Evolutionary conservation across 2,888 invertebrate species (phyloP), one percentile per base, ranked within the genome.

Genomic region (Amorpha juglandis): DNA sequence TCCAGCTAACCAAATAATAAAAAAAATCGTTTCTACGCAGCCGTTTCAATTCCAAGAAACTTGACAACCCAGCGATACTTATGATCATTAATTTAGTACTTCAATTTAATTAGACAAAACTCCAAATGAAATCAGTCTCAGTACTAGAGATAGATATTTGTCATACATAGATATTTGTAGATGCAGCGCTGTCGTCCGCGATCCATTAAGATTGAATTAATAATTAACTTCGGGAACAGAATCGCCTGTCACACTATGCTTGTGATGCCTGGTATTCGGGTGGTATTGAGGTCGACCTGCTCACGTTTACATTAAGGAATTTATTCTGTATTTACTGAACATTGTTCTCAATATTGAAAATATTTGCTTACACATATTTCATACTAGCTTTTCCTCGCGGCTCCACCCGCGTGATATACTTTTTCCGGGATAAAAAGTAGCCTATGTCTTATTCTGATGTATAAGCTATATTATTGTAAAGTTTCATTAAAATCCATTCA

Each of bases 211-310:
- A 55, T 35, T 8, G 38, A 6, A 55, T 55, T 55, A 38, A 55
- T 55, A 35, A 38, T 55, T 38, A 38, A 55, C 11, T 16, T 48
- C 16, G 7, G 7, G 53, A 53, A 53, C n/a, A 53, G 53, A 53
- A 53, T n/a, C n/a, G 42, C 6, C 33, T 48, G 6, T 9, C 55
- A 35, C 8, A 55, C 35, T 55, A 27, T 21, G 21, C 27, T 27
- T 33, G 7, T 27, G 21, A 58, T 58, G 58, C 14, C 16, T 42
- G 58, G 58, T 38, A 58, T 58, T 58, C 38, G 58, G 38, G 42
- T 42, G 14, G 58, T 16, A 58, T 58, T 58, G 58, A 58, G 42
- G 42, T 12, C 42, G 11, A 6, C 19, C 16, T 42, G 7, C 27
- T 27, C 27, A 4, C 12, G 42, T 38, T 16, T 42, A 58, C 12